Percentiles rank a stretch among this genome's conserved stretches.
phyloP scores from a whole-genome alignment of 2,888 invertebrate genomes.

The Pseudococcus viburni region DNA sequence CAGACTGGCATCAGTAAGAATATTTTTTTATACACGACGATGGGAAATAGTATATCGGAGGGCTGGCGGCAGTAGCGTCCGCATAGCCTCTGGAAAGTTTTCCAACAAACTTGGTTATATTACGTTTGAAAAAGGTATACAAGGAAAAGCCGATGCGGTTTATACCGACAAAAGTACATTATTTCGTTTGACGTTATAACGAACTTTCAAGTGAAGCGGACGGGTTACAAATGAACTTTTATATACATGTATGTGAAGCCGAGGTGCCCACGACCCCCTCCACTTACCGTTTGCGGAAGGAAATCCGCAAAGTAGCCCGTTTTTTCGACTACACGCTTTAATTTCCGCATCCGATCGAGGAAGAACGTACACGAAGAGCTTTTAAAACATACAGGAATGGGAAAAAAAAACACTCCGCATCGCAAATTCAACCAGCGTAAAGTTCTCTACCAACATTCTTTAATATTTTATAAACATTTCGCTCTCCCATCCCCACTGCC shows the following conservation, averaged over 20 bases:
- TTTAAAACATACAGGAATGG: not conserved
- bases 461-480: constrained; percentile 36
- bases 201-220: constrained; percentile 27
- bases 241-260: not conserved
- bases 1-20: not conserved
- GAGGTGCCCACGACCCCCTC: not conserved
- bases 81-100: constrained; percentile 9
- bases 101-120: constrained; percentile 25
- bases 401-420: not conserved
- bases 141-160: constrained; percentile 26
- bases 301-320: constrained; percentile 20
- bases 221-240: constrained; percentile 22
- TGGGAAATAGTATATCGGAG: not conserved
- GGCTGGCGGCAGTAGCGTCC: not conserved
- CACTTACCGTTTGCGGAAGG: not conserved
- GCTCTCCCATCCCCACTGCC: not conserved
- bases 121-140: constrained; percentile 21
- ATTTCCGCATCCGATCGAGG: constrained; percentile 12
- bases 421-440: constrained; percentile 16
- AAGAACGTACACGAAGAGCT: not conserved
- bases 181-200: constrained; percentile 31
- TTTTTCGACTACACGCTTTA: constrained; percentile 35
- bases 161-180: constrained; percentile 22
- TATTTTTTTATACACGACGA: not conserved
- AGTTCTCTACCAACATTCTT: not conserved